phyloP scores from a whole-genome alignment of 1,140 invertebrate genomes.

The Ceratina australensis region DNA sequence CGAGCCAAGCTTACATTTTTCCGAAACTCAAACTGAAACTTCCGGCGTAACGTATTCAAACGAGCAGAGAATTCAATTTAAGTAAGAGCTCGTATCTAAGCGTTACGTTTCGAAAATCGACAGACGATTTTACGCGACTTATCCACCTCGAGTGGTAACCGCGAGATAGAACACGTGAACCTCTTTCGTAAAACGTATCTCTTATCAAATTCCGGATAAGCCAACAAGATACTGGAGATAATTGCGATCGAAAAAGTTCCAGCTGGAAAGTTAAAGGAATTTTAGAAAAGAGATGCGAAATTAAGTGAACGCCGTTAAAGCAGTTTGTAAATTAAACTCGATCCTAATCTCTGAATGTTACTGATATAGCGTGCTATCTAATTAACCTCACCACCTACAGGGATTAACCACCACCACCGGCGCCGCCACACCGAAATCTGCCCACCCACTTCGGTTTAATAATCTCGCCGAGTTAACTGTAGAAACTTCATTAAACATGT shows the following conservation, averaged over 20 bases:
- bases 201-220: no score
- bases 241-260: no score
- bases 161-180: no score
- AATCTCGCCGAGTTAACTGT: not conserved
- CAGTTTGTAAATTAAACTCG: not conserved
- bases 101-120: no score
- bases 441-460: not conserved
- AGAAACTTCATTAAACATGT: not conserved
- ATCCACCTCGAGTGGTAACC: no score
- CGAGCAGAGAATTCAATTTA: no score
- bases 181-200: no score
- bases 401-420: not conserved
- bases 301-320: not conserved
- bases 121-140: no score
- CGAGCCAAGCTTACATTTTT: not conserved
- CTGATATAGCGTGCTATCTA: not conserved
- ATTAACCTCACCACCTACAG: not conserved
- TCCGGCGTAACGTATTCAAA: no score
- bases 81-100: no score
- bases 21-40: not conserved
- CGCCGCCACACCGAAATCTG: not conserved
- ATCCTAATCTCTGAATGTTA: not conserved
- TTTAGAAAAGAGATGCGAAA: not conserved
- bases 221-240: no score
- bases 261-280: no score